These are phyloP conservation scores for Xestia ashworthii DNA, from an alignment of 2,888 invertebrate species.

Conservation along the genomic window DNA sequence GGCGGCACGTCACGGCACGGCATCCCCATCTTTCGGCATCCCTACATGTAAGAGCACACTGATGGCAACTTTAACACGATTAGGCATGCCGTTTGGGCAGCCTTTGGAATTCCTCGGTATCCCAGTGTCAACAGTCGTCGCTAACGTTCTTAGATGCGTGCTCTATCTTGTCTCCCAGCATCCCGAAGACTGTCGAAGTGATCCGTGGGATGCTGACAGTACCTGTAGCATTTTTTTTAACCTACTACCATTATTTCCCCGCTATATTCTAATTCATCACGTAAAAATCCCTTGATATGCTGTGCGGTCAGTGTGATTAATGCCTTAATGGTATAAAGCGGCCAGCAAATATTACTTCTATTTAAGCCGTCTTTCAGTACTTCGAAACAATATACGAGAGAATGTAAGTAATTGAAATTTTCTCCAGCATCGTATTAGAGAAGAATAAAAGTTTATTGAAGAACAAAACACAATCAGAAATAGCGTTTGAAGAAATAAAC, in stretches of 20 bases:
- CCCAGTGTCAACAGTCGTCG: background rate
- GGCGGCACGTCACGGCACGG: background rate
- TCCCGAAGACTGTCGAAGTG: background rate
- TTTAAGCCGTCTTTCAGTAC: constrained; percentile 1
- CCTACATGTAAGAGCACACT: background rate
- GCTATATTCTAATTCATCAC: background rate
- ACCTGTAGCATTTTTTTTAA: background rate
- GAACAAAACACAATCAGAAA: background rate
- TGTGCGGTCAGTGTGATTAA: background rate
- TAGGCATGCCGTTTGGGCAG: background rate
- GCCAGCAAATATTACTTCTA: constrained; percentile 8
- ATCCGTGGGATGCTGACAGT: background rate
- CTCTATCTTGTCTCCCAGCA: background rate
- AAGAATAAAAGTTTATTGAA: constrained; percentile 8
- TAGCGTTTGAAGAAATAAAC: background rate
- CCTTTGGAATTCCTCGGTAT: background rate
- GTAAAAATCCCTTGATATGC: background rate
- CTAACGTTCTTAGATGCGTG: background rate
- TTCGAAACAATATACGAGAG: background rate
- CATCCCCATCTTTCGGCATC: background rate
- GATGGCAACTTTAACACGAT: background rate
- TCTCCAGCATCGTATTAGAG: background rate
- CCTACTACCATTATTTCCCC: background rate
- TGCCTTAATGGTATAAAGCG: background rate
- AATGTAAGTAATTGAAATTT: constrained; percentile 13